Base-by-base conservation (phyloP, 2,113 vertebrate genomes). In the Daboia siamensis region DNA sequence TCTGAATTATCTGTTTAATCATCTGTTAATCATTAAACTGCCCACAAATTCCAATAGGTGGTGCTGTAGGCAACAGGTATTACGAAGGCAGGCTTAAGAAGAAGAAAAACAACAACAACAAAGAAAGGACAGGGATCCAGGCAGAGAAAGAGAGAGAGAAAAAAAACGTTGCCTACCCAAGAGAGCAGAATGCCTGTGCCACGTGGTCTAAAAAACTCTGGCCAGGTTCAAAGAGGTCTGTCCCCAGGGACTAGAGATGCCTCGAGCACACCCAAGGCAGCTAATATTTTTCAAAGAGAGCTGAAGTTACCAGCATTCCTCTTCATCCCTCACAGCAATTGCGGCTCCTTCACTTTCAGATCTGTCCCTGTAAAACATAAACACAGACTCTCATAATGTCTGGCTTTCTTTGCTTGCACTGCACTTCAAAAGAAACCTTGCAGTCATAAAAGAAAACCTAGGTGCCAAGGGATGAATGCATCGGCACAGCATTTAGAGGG, bases 151-250 rank as follows among this genome's bases (percentile, higher is more conserved):
- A 91, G 94, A 93, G 93, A 92, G 23, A 1, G 6, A 33, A 92
- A 93, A 93, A 93, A 0, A 46, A 94, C 39, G 39, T 39, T 94
- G 94, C 56, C 93, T 92, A 92, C 94, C 91, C 94, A 94, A 64
- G 21, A 94, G 3, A 80, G 88, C 88, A 92, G 92, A 93, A 95
- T 93, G 92, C 94, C 94, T 94, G 94, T 95, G 94, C 95, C 93
- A 92, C 86, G 90, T 93, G 94, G 51, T 94, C 93, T 96, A 94
- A 96, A 95, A 94, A 96, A 95, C 94, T 95, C 95, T 96, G 95
- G 93, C 94, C 0, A 0, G 87, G 95, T 94, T 97, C 97, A 96
- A 54, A 93, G 87, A 95, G 95, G 95, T 96, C 96, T 96, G 96
- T 92, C 92, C 93, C 94, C 55, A 94, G 94, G 93, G 95, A 91